A percentile compares a stretch with the other conserved stretches of the same genome.
phyloP scores from a whole-genome alignment of 2,888 invertebrate species.

The Dolichomitus sp. region DNA sequence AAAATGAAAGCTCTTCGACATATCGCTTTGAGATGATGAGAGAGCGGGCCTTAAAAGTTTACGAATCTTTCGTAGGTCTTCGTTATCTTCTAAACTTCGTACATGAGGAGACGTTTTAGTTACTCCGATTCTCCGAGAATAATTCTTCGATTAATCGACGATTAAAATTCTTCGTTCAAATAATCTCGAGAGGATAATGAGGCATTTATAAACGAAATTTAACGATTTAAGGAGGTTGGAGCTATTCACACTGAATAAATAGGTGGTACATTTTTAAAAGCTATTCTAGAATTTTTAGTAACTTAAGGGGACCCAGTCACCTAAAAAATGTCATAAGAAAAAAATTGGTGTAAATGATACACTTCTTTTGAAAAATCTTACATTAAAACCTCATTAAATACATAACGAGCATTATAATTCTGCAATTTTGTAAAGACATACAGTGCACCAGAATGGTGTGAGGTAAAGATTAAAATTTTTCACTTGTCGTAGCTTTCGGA shows the following conservation, averaged over 20 bases:
- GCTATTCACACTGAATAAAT: background rate
- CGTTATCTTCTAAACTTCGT: conserved; percentile 47
- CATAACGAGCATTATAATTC: no score
- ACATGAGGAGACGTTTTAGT: conserved; percentile 11
- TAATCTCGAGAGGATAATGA: conserved; percentile 26
- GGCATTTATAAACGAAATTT: conserved; percentile 40
- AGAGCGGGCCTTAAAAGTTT: background rate
- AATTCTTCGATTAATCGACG: conserved; percentile 68
- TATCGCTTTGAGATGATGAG: conserved; percentile 13
- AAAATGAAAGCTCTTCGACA: conserved; percentile 44
- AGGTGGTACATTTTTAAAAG: background rate
- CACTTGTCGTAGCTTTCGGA: no score
- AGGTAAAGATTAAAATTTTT: no score
- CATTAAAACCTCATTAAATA: no score
- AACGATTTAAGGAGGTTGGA: conserved; percentile 28
- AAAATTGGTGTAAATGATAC: no score
- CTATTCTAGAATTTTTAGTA: background rate
- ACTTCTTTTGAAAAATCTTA: no score
- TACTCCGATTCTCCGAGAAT: conserved; percentile 46
- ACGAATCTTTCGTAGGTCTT: conserved; percentile 30
- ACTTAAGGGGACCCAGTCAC: no score
- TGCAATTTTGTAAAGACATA: no score
- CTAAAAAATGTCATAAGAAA: no score
- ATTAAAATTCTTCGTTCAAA: conserved; percentile 32
- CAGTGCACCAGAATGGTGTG: no score